Evolutionary conservation across 1,140 invertebrate species (phyloP).

Genomic region (Trypoxylus dichotomus): DNA sequence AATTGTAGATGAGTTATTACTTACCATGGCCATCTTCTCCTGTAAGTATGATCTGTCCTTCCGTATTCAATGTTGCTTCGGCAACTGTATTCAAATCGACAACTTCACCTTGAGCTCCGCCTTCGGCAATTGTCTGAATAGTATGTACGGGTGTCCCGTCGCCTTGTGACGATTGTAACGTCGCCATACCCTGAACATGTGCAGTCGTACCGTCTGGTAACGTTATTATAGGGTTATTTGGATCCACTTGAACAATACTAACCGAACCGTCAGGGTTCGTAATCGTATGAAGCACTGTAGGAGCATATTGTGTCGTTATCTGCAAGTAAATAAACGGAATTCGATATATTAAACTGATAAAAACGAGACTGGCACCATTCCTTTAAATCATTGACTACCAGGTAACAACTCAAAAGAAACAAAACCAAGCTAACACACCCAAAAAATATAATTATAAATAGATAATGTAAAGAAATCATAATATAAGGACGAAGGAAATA

Average conservation of each 20-base stretch:
- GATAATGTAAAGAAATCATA: background rate
- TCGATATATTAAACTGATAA: background rate
- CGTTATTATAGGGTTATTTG: constrained; percentile 91
- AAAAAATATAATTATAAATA: background rate
- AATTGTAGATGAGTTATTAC: constrained; percentile 11
- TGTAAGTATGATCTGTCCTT: constrained; percentile 93
- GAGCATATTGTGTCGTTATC: constrained; percentile 77
- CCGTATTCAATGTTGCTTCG: constrained; percentile 84
- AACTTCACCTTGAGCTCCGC: constrained; percentile 66
- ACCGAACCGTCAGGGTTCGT: constrained; percentile 96
- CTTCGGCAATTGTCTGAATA: constrained; percentile 75
- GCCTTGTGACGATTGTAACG: constrained; percentile 75
- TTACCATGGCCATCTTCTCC: constrained; percentile 91
- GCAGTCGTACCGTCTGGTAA: constrained; percentile 94
- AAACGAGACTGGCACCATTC: background rate
- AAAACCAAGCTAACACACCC: constrained; percentile 48
- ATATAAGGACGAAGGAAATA: background rate
- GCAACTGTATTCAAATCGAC: constrained; percentile 88
- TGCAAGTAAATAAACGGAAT: constrained; percentile 39
- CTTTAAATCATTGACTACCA: background rate
- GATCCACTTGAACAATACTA: constrained; percentile 95
- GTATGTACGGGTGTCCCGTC: constrained; percentile 74
- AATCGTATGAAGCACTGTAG: constrained; percentile 93
- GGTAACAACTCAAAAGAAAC: constrained; percentile 38
- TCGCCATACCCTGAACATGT: constrained; percentile 87